phyloP scores from a whole-genome alignment of 2,113 vertebrate species.

The Oceanites oceanicus region DNA sequence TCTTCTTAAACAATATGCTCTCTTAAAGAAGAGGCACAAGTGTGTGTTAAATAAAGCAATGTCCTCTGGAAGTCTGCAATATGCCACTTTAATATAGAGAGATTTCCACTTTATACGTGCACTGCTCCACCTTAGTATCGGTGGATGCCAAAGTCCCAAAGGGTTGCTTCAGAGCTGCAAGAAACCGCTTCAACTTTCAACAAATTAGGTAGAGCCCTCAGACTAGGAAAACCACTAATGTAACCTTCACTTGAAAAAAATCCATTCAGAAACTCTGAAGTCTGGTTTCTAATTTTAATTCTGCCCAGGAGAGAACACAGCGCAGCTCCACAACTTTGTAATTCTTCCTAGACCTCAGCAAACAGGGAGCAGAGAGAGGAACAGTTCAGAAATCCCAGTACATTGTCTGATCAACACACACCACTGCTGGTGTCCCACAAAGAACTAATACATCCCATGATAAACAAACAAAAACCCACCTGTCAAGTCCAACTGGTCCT shows the following conservation, averaged over 20 bases:
- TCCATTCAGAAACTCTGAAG: background rate
- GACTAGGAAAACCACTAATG: slow-evolving; percentile 9
- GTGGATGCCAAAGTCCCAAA: background rate
- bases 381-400: background rate
- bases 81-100: background rate
- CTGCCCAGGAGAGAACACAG: background rate
- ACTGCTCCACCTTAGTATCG: background rate
- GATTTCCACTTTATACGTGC: background rate
- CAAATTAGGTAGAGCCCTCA: background rate
- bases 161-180: background rate
- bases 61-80: background rate
- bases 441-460: background rate
- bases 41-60: background rate
- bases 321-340: background rate
- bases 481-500: background rate
- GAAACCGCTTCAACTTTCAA: background rate
- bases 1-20: background rate
- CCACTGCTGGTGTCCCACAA: background rate
- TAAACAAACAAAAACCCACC: background rate
- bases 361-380: background rate
- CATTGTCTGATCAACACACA: background rate
- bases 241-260: background rate
- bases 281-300: background rate
- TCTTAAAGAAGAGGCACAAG: background rate
- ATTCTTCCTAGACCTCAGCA: background rate